Base-by-base conservation (phyloP, 2,113 vertebrate species). In the Tor tambroides region DNA sequence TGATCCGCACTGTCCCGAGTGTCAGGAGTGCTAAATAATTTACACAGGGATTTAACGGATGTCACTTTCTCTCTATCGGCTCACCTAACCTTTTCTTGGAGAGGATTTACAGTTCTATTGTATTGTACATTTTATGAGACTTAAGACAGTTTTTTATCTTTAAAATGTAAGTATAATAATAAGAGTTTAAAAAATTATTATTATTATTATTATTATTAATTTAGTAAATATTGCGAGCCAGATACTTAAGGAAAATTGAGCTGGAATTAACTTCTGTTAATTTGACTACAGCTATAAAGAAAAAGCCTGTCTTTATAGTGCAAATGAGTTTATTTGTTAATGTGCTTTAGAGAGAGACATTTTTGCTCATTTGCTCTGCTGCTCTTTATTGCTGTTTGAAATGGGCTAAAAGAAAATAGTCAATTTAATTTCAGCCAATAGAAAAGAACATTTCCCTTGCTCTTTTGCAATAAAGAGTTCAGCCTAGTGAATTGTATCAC, bases 21-120 rank as follows among this genome's bases (percentile, higher is more conserved):
- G 90, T 35, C 85, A 15, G 19, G 71, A n/a, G 46, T 61, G 59
- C 49, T 92, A 77, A 89, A 93, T 93, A 84, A 93, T 91, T 89
- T 74, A 94, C 86, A 76, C 35, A 46, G 32, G 41, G 9, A 67
- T 49, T 83, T 83, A 35, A 67, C 19, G 54, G 41, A 15, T 87
- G 80, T 19, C 26, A 26, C 49, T 49, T 72, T 49, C 17, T 82
- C n/a, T 79, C 76, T 77, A 86, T 81, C 63, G 71, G 51, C 15
- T 69, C 59, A 6, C 6, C 51, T 74, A 38, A 30, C 32, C 77
- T 80, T 26, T 51, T 65, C 30, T 80, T n/a, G 19, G 23, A 84
- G n/a, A 26, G 28, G 21, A 23, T 69, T 21, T n/a, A 32, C 38
- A 59, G 32, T 71, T 82, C 17, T 83, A 49, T 65, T 69, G 46